Conservation (phyloP, 2,113 vertebrate genomes). For the Siniperca chuatsi region DNA sequence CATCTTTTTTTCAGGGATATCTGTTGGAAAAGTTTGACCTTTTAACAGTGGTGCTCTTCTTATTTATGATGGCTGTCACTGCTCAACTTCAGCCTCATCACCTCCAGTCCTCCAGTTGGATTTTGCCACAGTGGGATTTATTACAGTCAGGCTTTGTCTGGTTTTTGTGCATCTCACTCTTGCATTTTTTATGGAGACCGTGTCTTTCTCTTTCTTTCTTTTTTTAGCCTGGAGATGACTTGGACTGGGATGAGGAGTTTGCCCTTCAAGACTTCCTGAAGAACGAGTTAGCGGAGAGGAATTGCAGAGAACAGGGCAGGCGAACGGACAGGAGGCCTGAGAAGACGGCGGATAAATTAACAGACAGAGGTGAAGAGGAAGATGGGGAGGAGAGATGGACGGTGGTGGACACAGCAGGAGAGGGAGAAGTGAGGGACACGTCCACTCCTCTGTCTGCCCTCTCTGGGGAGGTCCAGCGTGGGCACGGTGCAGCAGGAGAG, state of each 20-base stretch:
- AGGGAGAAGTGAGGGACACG: slow-evolving; percentile 60
- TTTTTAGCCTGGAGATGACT: slow-evolving; percentile 73
- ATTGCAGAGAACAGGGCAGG: slow-evolving; percentile 27
- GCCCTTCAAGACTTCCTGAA: slow-evolving; percentile 75
- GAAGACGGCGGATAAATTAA: slow-evolving; percentile 15
- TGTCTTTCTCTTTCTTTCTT: neutral
- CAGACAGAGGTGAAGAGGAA: slow-evolving; percentile 49
- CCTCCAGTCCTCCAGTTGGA: no score
- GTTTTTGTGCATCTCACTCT: neutral
- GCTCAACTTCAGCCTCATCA: neutral
- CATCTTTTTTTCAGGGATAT: neutral
- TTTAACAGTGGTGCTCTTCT: neutral
- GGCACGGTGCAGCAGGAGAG: neutral
- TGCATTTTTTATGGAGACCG: neutral
- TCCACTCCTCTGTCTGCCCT: slow-evolving; percentile 61
- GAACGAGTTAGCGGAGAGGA: slow-evolving; percentile 55
- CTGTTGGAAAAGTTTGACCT: neutral
- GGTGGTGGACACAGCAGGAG: slow-evolving; percentile 55
- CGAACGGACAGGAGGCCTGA: neutral
- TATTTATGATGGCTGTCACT: neutral
- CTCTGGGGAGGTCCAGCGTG: slow-evolving; percentile 21
- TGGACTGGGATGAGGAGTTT: slow-evolving; percentile 81
- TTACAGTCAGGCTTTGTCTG: neutral
- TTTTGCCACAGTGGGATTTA: neutral
- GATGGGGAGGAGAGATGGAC: slow-evolving; percentile 67